These are phyloP conservation scores for Psittacula cyanocephala DNA, from an alignment of 2,113 vertebrate species.

Conservation along the genomic window DNA sequence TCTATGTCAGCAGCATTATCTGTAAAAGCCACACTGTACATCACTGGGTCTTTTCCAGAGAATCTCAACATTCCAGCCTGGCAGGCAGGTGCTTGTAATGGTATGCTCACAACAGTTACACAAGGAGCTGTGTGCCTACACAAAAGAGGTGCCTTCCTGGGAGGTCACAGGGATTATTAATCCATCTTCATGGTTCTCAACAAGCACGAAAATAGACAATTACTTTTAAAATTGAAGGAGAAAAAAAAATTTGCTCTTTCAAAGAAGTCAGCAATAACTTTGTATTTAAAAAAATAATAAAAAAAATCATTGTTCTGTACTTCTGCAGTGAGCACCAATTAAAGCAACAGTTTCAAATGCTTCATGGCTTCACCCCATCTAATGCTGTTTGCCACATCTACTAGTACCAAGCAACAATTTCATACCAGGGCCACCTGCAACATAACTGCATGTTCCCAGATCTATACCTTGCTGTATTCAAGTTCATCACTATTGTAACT, in stretches of 20 bases:
- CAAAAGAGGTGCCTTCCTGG: background rate
- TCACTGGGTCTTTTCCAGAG: background rate
- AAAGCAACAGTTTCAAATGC: background rate
- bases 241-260: background rate
- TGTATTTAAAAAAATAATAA: background rate
- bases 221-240: background rate
- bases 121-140: accelerated
- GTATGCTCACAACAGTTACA: background rate
- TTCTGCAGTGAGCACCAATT: accelerated
- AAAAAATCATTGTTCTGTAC: accelerated
- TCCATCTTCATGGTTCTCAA: background rate
- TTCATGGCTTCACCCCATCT: background rate
- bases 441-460: accelerated
- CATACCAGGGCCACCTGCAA: too few relatives aligned
- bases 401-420: background rate
- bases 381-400: accelerated
- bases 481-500: background rate
- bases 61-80: background rate
- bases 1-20: background rate
- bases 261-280: background rate
- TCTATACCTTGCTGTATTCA: background rate
- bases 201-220: accelerated
- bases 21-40: accelerated
- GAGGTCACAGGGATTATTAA: background rate
- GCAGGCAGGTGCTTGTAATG: accelerated